Evolutionary conservation across 2,797 vertebrate species (phyloP).

Genomic region (Sebastes trivittatus): DNA sequence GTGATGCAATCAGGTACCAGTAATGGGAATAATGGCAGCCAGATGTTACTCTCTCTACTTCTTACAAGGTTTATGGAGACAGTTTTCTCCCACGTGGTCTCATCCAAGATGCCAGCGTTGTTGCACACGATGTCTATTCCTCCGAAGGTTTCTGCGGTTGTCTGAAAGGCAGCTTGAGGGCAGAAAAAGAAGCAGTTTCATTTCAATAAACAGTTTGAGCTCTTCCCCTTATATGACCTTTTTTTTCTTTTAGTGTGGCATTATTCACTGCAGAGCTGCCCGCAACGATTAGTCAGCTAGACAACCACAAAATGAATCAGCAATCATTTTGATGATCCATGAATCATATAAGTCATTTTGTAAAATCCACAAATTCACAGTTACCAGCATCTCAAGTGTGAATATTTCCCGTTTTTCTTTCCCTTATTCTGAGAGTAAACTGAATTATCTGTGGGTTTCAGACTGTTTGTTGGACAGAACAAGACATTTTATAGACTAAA

Average conservation of each 20-base stretch:
- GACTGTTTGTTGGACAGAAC: background rate
- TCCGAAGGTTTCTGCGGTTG: slow-evolving; percentile 63
- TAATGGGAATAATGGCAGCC: background rate
- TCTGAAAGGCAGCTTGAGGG: slow-evolving; percentile 73
- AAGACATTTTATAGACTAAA: background rate
- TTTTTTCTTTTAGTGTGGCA: too few relatives aligned
- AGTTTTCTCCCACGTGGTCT: slow-evolving; percentile 72
- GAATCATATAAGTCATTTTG: background rate
- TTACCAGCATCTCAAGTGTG: background rate
- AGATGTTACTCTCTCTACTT: background rate
- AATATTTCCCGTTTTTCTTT: background rate
- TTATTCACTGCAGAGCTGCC: background rate
- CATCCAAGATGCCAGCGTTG: slow-evolving; percentile 82
- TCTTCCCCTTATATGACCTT: background rate
- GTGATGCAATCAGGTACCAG: background rate
- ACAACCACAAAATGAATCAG: background rate
- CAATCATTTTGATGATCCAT: background rate
- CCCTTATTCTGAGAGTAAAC: background rate
- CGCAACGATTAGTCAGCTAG: background rate
- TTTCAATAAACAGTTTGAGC: background rate
- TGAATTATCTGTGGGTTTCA: background rate
- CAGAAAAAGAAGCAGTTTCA: background rate
- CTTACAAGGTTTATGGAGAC: slow-evolving; percentile 81
- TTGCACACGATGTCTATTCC: slow-evolving; percentile 81
- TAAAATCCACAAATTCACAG: background rate